A percentile compares a stretch with the other conserved stretches of the same genome.
Evolutionary conservation across 2,113 vertebrate genomes (phyloP).

Genomic region (Conger conger): DNA sequence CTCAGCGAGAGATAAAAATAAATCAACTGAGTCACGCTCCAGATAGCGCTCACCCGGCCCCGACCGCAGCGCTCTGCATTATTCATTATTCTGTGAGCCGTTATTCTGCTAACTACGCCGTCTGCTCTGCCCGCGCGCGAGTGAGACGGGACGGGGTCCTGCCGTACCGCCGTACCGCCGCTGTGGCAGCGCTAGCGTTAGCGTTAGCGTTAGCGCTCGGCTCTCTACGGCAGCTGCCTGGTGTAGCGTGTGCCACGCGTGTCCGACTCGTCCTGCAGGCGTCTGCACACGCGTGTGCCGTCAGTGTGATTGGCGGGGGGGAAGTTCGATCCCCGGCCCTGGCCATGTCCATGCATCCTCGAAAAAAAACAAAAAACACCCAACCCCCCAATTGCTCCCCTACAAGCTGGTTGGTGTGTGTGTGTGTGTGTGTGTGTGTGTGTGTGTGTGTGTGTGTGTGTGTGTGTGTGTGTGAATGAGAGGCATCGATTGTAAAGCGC

Average conservation of each 20-base stretch:
- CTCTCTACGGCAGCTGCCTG: background rate
- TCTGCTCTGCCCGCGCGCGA: background rate
- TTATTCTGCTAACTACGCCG: background rate
- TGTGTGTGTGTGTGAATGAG: no score
- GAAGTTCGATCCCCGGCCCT: no score
- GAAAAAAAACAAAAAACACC: no score
- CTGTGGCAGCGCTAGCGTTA: background rate
- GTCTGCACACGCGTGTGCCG: background rate
- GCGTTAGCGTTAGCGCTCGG: no score
- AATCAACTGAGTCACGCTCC: background rate
- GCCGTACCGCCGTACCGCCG: background rate
- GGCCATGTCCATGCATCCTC: no score
- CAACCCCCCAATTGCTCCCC: no score
- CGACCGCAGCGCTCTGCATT: background rate
- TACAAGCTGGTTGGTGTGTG: no score
- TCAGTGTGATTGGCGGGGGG: background rate
- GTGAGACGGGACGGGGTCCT: background rate
- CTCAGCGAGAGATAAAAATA: background rate
- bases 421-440: background rate
- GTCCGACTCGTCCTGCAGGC: background rate
- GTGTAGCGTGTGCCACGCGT: background rate
- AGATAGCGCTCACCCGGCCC: background rate
- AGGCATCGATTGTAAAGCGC: no score
- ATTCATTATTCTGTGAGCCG: no score
- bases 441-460: no score